These are phyloP conservation scores for Myopa testacea DNA, from an alignment of 2,888 invertebrate genomes.

Conservation along the genomic window DNA sequence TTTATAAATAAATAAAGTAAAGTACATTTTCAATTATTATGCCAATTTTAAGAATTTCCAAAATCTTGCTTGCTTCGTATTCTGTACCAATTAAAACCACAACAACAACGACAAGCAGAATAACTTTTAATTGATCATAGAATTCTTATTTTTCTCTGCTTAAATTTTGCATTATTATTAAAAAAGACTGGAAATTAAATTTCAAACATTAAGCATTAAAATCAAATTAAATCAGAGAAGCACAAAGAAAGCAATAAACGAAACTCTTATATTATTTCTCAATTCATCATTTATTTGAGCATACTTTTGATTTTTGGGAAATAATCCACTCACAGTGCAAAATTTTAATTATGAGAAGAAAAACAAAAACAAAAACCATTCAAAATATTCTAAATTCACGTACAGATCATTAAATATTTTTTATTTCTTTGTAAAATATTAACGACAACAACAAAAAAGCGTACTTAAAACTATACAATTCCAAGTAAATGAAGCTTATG, in stretches of 20 bases:
- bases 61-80: constrained; percentile 20
- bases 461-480: constrained; percentile 38
- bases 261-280: too few relatives aligned
- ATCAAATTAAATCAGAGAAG: neutral
- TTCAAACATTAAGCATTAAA: constrained; percentile 1
- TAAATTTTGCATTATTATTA: constrained; percentile 27
- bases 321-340: neutral
- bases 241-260: too few relatives aligned
- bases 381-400: constrained; percentile 35
- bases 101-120: neutral
- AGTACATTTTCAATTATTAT: neutral
- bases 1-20: constrained; percentile 3
- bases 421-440: constrained; percentile 16
- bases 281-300: too few relatives aligned
- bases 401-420: constrained; percentile 9
- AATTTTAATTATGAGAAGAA: neutral
- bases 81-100: neutral
- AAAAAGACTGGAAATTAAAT: constrained; percentile 34
- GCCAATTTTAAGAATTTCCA: constrained; percentile 7
- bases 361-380: neutral
- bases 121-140: too few relatives aligned
- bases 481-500: constrained; percentile 38
- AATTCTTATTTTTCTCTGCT: neutral
- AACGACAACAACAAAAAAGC: constrained; percentile 14
- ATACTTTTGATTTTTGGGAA: too few relatives aligned